Percentiles rank a stretch among this genome's conserved stretches.
phyloP scores from a whole-genome alignment of 2,888 invertebrate species.

The Meliscaeva auricollis region DNA sequence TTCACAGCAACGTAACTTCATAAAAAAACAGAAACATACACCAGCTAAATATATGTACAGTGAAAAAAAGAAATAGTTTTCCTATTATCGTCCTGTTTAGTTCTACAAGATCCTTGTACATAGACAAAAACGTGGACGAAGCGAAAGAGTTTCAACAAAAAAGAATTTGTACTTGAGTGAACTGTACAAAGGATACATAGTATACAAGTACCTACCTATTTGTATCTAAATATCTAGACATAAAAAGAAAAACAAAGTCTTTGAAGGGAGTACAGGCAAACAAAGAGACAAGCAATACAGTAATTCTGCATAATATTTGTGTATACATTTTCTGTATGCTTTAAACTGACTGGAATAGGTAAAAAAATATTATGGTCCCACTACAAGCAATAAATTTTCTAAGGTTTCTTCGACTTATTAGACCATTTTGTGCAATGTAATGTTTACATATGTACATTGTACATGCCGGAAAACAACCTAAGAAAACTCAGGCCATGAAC shows the following conservation, averaged over 20 bases:
- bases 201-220: background rate
- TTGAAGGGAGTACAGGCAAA: slow-evolving; percentile 11
- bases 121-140: slow-evolving; percentile 18
- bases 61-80: slow-evolving; percentile 44
- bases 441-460: no score
- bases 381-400: no score
- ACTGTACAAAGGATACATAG: slow-evolving; percentile 20
- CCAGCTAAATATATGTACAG: background rate
- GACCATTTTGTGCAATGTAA: no score
- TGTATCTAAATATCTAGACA: slow-evolving; percentile 27
- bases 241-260: slow-evolving; percentile 18
- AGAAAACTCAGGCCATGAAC: no score
- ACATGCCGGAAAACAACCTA: no score
- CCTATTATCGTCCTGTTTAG: slow-evolving; percentile 50
- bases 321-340: background rate
- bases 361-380: background rate
- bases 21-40: slow-evolving; percentile 3
- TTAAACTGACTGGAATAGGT: background rate
- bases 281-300: slow-evolving; percentile 9
- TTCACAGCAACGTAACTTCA: slow-evolving; percentile 28
- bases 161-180: slow-evolving; percentile 61
- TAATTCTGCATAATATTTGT: background rate
- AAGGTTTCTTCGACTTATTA: no score
- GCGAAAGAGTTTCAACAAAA: slow-evolving; percentile 31
- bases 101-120: slow-evolving; percentile 18